Base-by-base conservation (phyloP, 2,797 vertebrate genomes). In the Urocyon cinereoargenteus region DNA sequence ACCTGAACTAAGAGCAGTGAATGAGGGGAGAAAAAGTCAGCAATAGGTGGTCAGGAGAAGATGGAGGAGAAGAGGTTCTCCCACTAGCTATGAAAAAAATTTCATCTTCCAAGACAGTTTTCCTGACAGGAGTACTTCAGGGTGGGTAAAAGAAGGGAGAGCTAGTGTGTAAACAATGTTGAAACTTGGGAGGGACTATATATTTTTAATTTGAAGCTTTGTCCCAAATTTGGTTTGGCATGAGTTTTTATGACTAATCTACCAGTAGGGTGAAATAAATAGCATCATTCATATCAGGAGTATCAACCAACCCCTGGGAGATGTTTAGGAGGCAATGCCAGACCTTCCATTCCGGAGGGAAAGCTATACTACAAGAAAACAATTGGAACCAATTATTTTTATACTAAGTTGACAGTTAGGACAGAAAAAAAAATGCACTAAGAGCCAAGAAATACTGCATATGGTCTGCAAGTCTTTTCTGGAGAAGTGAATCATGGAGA, bases 201-300 rank as follows among this genome's bases (percentile, higher is more conserved):
- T 77, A 88, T 83, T 96, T 92, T 75, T 95, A 92, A 97, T 93
- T 97, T 96, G 88, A 98, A 93, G 34, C 77, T 89, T 70, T 96
- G 96, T 94, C 90, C 87, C 96, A 97, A 97, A 97, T 98, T 96
- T 94, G 85, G 78, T 81, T 94, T 92, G 94, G 94, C 87, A 94
- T 93, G 93, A 94, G 45, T 78, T 89, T 97, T 93, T 84, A 81
- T 91, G 97, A 97, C 90, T 95, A 92, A 97, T 92, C 94, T 93
- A 93, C 95, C 91, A 91, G 88, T 59, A 92, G 55, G 85, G 77
- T 96, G 90, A 94, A 97, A 97, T 93, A 97, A 97, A 96, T 86
- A 98, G 96, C 93, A 95, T 84, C 95, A 78, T 81, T 97, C 94
- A 96, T 61, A 94, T 89, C 90, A 93, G 57, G 81, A 97, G 78